Base-by-base conservation (phyloP, 2,113 vertebrate genomes). In the Lepus americanus region DNA sequence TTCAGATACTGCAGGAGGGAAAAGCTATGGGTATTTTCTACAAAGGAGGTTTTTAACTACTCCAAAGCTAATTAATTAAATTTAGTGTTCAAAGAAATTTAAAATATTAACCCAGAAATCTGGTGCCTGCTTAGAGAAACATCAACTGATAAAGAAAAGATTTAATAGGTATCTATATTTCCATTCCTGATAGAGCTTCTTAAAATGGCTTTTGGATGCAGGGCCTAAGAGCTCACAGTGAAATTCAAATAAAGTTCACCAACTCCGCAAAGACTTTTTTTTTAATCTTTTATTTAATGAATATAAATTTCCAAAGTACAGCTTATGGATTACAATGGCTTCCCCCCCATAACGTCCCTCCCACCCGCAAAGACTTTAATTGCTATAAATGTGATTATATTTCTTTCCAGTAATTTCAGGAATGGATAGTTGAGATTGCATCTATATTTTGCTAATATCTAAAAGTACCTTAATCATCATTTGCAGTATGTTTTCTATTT, bases 161-260 rank as follows among this genome's bases (percentile, higher is more conserved):
- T 85, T 49, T 3, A 33, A 97, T 53, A 96, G 89, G 92, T 96
- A 95, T 91, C 83, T 95, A 95, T 85, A 91, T 98, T 96, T 97
- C 72, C 92, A 94, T 95, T 97, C 94, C 73, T 94, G 67, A n/a
- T 81, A 86, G 97, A 96, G 69, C 64, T 96, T 97, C 94, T 95
- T 72, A 10, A 89, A 81, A 67, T 91, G 85, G 95, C 95, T 88
- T 97, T 82, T 95, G 94, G 80, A 90, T 74, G 87, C 61, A 87
- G 82, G 94, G 53, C 94, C 97, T 97, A 97, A 95, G 89, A 94
- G 95, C 82, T 97, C 94, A 95, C 96, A 84, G 90, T 90, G 87
- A 97, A 93, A 97, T 96, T 87, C 94, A 97, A 97, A 96, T 95
- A 97, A 98, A 97, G 61, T 95, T 94, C 93, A 85, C 22, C 81